Base-by-base conservation (phyloP, 2,113 vertebrate species). In the Panthera uncia region DNA sequence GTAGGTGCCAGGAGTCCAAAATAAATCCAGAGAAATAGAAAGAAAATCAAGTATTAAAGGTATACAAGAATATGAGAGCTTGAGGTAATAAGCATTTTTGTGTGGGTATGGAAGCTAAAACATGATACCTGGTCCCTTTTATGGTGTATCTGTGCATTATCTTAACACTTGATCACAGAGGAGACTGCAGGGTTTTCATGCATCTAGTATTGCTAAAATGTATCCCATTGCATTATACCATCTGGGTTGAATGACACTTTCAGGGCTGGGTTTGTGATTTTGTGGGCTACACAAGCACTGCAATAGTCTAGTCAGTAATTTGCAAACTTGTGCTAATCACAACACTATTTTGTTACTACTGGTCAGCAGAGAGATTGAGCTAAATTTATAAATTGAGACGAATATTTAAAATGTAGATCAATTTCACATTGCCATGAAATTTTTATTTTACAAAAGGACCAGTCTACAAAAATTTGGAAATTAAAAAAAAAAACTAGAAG, bases 381-480 rank as follows among this genome's bases (percentile, higher is more conserved):
- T 83, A 73, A 91, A 6, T 68, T 85, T 73, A 85, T 73, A 89
- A 94, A 89, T 16, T 68, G 91, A 93, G 74, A 74, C 50, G 16
- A 57, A 11, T 21, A 61, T 80, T 96, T 89, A 10, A 91, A 86
- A 61, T 16, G 45, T 38, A 12, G 27, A 68, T 12, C 15, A 91
- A 88, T 48, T 96, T 95, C 11, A 83, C 33, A 91, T 5, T 92
- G 15, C 8, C 38, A 31, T 83, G 19, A 91, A 68, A 68, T 76
- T 61, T 97, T 96, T 84, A 61, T 25, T 79, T 92, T 92, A 48
- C 8, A 50, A 50, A 88, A 82, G 13, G n/a, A 65, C 88, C 13
- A 65, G 36, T 94, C 21, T 88, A 80, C 15, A 33, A 93, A 63
- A 87, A 91, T 57, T 66, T 88, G 33, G 19, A 85, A 80, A 57